Evolutionary conservation across 1,140 invertebrate genomes (phyloP).

Genomic region (Littorina saxatilis): DNA sequence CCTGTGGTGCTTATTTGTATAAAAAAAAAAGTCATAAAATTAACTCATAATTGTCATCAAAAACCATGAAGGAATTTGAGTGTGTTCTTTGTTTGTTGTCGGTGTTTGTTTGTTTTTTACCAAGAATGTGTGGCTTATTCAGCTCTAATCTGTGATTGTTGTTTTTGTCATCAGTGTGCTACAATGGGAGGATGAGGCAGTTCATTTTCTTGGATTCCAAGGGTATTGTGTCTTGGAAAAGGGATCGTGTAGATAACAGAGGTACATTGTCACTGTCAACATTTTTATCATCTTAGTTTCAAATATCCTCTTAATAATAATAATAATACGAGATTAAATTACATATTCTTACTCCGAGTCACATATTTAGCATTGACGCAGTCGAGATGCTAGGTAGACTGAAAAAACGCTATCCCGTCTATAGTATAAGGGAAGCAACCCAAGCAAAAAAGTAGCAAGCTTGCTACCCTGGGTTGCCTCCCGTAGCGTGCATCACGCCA

Average conservation of each 20-base stretch:
- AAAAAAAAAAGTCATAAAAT: background rate
- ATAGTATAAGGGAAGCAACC: no score
- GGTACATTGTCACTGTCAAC: no score
- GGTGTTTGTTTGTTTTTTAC: background rate
- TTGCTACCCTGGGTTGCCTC: no score
- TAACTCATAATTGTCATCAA: background rate
- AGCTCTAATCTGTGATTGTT: background rate
- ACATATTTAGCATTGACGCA: no score
- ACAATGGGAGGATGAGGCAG: slow-evolving; percentile 70
- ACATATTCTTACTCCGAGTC: no score
- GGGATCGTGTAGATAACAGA: slow-evolving; percentile 59
- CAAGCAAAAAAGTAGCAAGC: no score
- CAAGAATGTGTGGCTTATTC: no score
- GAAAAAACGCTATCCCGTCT: no score
- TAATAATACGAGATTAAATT: no score
- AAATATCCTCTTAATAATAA: background rate
- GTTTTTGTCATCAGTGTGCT: slow-evolving; percentile 62
- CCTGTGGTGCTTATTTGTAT: background rate
- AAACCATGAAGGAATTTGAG: background rate
- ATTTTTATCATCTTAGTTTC: background rate
- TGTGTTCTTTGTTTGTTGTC: background rate
- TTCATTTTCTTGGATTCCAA: slow-evolving; percentile 73
- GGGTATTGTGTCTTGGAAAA: slow-evolving; percentile 71
- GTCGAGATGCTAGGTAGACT: no score
- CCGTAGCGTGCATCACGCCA: no score